Evolutionary conservation across 2,888 invertebrate genomes (phyloP).

Genomic region (Nemurella pictetii): DNA sequence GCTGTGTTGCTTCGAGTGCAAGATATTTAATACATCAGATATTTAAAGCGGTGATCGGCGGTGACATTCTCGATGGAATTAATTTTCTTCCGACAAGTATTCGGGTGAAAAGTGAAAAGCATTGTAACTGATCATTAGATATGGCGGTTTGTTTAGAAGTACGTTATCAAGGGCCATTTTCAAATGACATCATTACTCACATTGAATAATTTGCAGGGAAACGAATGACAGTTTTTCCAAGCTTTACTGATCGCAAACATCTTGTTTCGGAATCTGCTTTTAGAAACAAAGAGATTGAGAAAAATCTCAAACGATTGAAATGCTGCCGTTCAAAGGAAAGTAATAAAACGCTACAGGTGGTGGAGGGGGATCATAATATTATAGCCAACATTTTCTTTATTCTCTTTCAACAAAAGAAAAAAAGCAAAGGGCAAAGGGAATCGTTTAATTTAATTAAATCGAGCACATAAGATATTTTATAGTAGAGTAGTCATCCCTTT

Average conservation of each 20-base stretch:
- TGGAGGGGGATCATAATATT: slow-evolving; percentile 38
- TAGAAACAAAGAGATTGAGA: slow-evolving; percentile 32
- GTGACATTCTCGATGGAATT: background rate
- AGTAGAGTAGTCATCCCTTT: slow-evolving; percentile 22
- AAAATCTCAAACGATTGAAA: slow-evolving; percentile 32
- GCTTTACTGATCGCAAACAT: background rate
- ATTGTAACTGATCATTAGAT: background rate
- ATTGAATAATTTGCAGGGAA: background rate
- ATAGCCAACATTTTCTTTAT: slow-evolving; percentile 38
- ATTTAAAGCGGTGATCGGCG: background rate
- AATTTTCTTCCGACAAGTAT: background rate
- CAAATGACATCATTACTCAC: background rate
- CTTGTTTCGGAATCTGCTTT: background rate
- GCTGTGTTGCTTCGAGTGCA: slow-evolving; percentile 48
- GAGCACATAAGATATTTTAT: slow-evolving; percentile 50
- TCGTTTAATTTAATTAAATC: slow-evolving; percentile 55
- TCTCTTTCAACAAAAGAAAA: slow-evolving; percentile 42
- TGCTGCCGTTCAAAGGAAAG: slow-evolving; percentile 36
- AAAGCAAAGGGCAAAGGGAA: slow-evolving; percentile 48
- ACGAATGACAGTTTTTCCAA: background rate
- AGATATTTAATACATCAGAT: background rate
- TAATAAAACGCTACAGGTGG: slow-evolving; percentile 39
- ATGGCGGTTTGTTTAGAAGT: too few species aligned
- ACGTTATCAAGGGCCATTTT: too few species aligned
- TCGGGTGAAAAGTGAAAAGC: background rate